These are phyloP conservation scores for Malthinus flaveolus DNA, from an alignment of 2,888 invertebrate species.

Conservation along the genomic window DNA sequence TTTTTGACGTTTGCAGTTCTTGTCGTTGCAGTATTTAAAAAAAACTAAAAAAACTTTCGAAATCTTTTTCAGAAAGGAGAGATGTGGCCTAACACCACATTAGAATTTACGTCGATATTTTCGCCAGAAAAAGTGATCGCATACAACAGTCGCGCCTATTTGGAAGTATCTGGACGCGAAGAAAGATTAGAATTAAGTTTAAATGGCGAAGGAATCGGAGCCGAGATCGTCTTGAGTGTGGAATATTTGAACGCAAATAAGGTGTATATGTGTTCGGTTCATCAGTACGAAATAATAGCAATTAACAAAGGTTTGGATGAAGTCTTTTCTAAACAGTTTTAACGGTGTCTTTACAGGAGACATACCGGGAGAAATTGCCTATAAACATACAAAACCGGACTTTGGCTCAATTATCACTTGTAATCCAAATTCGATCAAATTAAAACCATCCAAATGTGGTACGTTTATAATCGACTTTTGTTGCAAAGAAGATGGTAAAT, in stretches of 20 bases:
- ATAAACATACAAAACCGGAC: slow-evolving; percentile 54
- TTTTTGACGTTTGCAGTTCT: neutral
- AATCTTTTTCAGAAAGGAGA: slow-evolving; percentile 57
- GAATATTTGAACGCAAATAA: slow-evolving; percentile 61
- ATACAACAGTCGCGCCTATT: slow-evolving; percentile 58
- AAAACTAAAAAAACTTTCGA: neutral
- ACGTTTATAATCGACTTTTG: slow-evolving; percentile 61
- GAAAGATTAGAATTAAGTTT: slow-evolving; percentile 59
- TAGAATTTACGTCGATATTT: slow-evolving; percentile 61
- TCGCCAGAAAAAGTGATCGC: slow-evolving; percentile 59
- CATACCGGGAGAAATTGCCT: slow-evolving; percentile 62
- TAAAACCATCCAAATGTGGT: slow-evolving; percentile 58
- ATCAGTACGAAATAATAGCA: slow-evolving; percentile 64
- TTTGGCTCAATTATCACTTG: slow-evolving; percentile 63
- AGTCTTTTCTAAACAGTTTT: slow-evolving; percentile 35
- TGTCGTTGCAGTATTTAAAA: neutral
- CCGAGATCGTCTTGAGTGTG: slow-evolving; percentile 60
- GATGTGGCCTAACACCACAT: slow-evolving; percentile 61
- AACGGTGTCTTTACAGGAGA: slow-evolving; percentile 53
- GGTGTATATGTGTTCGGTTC: slow-evolving; percentile 62
- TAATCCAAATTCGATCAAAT: slow-evolving; percentile 54
- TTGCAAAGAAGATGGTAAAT: slow-evolving; percentile 63
- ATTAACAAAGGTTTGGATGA: slow-evolving; percentile 59
- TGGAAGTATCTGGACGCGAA: slow-evolving; percentile 62
- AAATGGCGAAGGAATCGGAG: slow-evolving; percentile 62